phyloP scores from a whole-genome alignment of 2,113 vertebrate genomes.

The Siniperca knerii region DNA sequence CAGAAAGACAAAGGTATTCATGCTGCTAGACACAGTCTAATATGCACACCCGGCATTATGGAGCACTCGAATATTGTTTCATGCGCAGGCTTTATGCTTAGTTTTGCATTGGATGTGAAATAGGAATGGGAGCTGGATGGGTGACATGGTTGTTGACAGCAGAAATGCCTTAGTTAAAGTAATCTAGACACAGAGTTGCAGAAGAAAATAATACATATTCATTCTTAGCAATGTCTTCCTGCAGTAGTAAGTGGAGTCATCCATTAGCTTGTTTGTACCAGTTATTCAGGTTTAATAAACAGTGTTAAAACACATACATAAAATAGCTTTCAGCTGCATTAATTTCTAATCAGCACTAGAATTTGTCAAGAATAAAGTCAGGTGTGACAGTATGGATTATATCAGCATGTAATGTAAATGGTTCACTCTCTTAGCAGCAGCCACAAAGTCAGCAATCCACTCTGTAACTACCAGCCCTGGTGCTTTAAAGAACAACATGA shows the following conservation, averaged over 20 bases:
- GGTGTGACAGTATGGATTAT: background rate
- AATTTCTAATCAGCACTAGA: background rate
- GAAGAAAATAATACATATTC: conserved; percentile 7
- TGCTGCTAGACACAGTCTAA: conserved; percentile 45
- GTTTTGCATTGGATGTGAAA: conserved; percentile 29
- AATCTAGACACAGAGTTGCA: conserved; percentile 3
- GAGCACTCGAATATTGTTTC: conserved; percentile 50
- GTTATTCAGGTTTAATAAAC: conserved; percentile 21
- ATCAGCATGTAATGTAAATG: conserved; percentile 24
- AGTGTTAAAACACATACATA: background rate
- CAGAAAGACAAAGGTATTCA: conserved; percentile 81
- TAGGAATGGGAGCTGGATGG: conserved; percentile 1
- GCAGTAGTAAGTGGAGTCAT: background rate
- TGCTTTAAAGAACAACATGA: conserved; percentile 70
- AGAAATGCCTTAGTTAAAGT: conserved; percentile 12
- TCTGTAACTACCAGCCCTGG: conserved; percentile 55
- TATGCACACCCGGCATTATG: conserved; percentile 19
- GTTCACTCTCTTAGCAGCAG: conserved; percentile 40
- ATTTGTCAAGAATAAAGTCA: conserved; percentile 5
- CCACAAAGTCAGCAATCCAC: conserved; percentile 55
- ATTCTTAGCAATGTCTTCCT: background rate
- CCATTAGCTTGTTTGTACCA: background rate
- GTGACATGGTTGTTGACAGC: conserved; percentile 27
- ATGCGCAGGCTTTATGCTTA: conserved; percentile 17
- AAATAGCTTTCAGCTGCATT: background rate